Conservation (phyloP, 2,797 vertebrate genomes). For the Graptemys geographica region DNA sequence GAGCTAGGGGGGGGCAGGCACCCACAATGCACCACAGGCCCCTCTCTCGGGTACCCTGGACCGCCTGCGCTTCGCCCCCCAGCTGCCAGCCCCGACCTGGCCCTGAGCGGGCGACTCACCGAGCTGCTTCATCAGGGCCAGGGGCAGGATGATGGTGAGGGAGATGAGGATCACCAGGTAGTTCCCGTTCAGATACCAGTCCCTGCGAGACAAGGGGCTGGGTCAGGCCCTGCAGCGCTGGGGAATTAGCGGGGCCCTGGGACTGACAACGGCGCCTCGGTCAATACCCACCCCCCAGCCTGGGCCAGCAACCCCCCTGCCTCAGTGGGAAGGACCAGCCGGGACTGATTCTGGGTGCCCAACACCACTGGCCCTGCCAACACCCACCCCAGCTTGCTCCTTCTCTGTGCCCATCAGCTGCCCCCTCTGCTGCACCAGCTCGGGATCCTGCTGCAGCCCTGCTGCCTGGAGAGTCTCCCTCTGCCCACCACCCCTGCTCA, state of each 20-base stretch:
- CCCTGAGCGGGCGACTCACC: slow-evolving; percentile 84
- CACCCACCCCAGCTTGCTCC: background rate
- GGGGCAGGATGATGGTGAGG: slow-evolving; percentile 88
- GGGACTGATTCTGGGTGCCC: background rate
- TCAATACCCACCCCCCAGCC: too few relatives aligned
- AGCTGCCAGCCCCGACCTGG: background rate
- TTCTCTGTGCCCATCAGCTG: too few relatives aligned
- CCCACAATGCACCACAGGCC: background rate
- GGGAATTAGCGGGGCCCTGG: background rate
- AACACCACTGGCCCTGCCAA: too few relatives aligned
- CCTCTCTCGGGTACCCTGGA: background rate
- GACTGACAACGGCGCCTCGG: too few relatives aligned
- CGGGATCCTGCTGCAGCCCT: too few relatives aligned
- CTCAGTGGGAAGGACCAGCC: background rate
- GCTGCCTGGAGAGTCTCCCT: too few relatives aligned
- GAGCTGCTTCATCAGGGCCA: slow-evolving; percentile 97
- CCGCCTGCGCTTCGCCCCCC: background rate
- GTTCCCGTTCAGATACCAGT: slow-evolving; percentile 98
- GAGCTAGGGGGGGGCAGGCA: too few relatives aligned
- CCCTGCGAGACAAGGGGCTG: slow-evolving; percentile 75
- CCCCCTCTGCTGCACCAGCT: too few relatives aligned
- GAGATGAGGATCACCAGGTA: slow-evolving; percentile 97
- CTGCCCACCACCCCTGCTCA: too few relatives aligned
- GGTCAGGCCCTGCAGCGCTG: background rate
- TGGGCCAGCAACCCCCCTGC: background rate